A percentile compares a stretch with the other conserved stretches of the same genome.
These are phyloP conservation scores for Zingel zingel DNA, from an alignment of 2,113 vertebrate genomes.

Conservation along the genomic window DNA sequence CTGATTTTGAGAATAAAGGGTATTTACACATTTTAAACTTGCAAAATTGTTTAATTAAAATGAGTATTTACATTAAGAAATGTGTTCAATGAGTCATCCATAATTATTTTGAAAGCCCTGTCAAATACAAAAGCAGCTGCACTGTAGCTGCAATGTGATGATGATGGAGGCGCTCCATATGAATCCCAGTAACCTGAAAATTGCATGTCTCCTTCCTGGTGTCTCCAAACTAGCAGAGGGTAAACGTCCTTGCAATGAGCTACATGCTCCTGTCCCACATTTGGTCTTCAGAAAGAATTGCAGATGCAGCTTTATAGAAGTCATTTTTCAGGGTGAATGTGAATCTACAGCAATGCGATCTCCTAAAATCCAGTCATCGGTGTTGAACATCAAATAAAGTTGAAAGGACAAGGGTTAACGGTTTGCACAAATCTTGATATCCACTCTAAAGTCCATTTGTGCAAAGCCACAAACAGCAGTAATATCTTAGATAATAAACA, in stretches of 20 bases:
- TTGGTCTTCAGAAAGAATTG: background rate
- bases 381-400: background rate
- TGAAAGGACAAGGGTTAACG: background rate
- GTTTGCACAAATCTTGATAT: background rate
- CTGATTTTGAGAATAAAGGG: slow-evolving; percentile 39
- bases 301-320: background rate
- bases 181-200: too few relatives aligned
- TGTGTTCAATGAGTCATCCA: background rate
- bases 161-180: background rate
- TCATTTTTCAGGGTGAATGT: background rate
- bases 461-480: slow-evolving; percentile 32
- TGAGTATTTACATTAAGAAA: slow-evolving; percentile 14
- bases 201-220: background rate
- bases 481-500: background rate
- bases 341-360: background rate
- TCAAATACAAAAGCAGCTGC: background rate
- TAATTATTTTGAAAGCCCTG: background rate
- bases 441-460: slow-evolving; percentile 23
- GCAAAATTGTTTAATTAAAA: slow-evolving; percentile 34
- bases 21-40: slow-evolving; percentile 45
- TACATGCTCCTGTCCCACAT: background rate
- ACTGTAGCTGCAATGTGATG: background rate
- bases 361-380: background rate
- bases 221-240: background rate
- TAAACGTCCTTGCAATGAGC: background rate